These are phyloP conservation scores for Hyles euphorbiae DNA, from an alignment of 1,140 invertebrate species.

Conservation along the genomic window DNA sequence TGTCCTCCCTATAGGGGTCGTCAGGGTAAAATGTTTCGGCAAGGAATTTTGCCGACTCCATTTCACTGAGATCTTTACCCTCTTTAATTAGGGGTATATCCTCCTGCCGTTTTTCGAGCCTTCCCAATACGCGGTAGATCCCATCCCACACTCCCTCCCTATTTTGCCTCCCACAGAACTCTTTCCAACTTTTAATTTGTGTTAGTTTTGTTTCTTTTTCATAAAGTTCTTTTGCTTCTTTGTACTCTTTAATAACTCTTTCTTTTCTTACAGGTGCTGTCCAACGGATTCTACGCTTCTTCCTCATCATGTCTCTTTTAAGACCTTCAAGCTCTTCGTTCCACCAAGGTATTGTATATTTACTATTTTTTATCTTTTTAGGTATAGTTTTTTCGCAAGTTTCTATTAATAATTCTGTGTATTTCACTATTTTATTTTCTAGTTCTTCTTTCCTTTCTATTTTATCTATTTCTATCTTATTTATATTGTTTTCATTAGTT, in stretches of 20 bases:
- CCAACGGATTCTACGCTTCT: background rate
- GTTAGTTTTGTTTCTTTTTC: background rate
- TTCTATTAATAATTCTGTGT: background rate
- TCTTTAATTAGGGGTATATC: background rate
- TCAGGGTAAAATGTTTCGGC: slow-evolving; percentile 11
- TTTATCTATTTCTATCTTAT: background rate
- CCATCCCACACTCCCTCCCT: background rate
- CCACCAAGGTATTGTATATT: slow-evolving; percentile 4
- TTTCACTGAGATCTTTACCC: background rate
- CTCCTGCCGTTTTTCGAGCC: background rate
- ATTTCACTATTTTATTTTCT: background rate
- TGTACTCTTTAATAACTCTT: background rate
- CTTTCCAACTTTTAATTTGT: slow-evolving; percentile 1
- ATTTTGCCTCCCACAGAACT: slow-evolving; percentile 1
- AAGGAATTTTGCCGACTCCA: slow-evolving; percentile 3
- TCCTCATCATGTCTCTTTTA: background rate
- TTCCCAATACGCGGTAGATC: background rate
- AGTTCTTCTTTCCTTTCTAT: background rate
- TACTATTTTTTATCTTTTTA: background rate
- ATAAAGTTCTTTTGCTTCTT: background rate
- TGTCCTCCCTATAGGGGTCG: slow-evolving; percentile 1
- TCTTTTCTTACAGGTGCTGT: background rate
- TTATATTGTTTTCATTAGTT: too few species aligned
- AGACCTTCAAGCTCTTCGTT: background rate
- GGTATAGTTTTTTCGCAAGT: background rate